Evolutionary conservation across 2,797 vertebrate genomes (phyloP), one percentile per base, ranked within the genome.

Genomic region (Danio choprae): DNA sequence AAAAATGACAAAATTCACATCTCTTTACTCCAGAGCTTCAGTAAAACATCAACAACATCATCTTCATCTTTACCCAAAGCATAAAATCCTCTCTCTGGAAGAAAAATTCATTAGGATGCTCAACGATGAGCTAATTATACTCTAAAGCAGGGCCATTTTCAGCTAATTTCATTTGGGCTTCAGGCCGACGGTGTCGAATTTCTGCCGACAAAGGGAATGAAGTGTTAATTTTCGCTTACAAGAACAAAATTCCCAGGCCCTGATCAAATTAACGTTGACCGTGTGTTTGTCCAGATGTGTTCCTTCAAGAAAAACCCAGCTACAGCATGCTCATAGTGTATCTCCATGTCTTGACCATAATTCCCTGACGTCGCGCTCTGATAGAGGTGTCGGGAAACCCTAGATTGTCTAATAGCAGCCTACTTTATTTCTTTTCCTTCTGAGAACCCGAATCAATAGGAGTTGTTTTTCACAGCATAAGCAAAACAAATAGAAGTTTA

Each of bases 201-300:
- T 94, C 94, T 95, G 94, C 93, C 81, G 92, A 95, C 93, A 88
- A 92, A 94, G 92, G 91, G 87, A 94, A 94, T 92, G 89, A 94
- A 93, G 94, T 93, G 93, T 94, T 94, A 91, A 95, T 93, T 95
- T 95, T 92, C 93, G 93, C 94, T 95, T 95, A 95, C 93, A 93
- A 93, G 91, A 92, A 92, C 86, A 94, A 92, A 94, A 92, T 89
- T 87, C 89, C 87, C 88, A 86, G 87, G 89, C 86, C 86, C 63
- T 94, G 91, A 95, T 94, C 90, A 86, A 86, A 91, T 95, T 95
- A 95, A 82, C 81, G 88, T 90, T 92, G 92, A 93, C 90, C 92
- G 89, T 83, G 87, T 90, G 86, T 87, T 29, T 88, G 89, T 87
- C 90, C 84, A 87, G 86, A 92, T 92, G 92, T 88, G 81, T 90